These are phyloP conservation scores for Malacosoma neustria DNA, from an alignment of 2,888 invertebrate genomes.

Conservation along the genomic window DNA sequence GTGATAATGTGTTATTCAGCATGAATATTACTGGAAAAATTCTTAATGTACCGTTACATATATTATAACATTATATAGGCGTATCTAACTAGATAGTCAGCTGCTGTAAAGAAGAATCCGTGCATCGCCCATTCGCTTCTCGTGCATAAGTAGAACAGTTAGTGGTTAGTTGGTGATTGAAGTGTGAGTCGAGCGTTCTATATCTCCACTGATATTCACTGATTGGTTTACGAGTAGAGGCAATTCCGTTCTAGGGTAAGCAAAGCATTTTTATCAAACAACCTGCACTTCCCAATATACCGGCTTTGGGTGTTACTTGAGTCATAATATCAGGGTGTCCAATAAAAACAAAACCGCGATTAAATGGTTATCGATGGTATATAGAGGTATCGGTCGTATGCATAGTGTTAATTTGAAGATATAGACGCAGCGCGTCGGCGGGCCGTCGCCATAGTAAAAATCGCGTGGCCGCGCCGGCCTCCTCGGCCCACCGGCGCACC, in stretches of 20 bases:
- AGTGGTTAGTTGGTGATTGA: conserved; percentile 65
- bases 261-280: not conserved
- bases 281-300: not conserved
- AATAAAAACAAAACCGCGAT: not conserved
- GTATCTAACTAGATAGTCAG: conserved; percentile 71
- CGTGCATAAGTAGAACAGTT: conserved; percentile 67
- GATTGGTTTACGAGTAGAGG: conserved; percentile 2
- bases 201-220: conserved; percentile 46
- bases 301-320: not conserved
- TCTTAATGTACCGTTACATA: conserved; percentile 40
- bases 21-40: conserved; percentile 39
- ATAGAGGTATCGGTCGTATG: not conserved
- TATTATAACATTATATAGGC: conserved; percentile 62
- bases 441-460: too few relatives aligned
- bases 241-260: not conserved
- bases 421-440: conserved; percentile 38
- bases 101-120: conserved; percentile 72
- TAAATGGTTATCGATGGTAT: not conserved
- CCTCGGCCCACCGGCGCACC: conserved; percentile 43
- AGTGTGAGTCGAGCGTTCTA: conserved; percentile 64
- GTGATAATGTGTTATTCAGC: not conserved
- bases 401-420: conserved; percentile 38
- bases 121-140: conserved; percentile 74
- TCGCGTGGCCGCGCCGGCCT: conserved; percentile 16
- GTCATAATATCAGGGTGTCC: conserved; percentile 1